Conservation (phyloP, 2,113 vertebrate species). For the Struthidea cinerea region DNA sequence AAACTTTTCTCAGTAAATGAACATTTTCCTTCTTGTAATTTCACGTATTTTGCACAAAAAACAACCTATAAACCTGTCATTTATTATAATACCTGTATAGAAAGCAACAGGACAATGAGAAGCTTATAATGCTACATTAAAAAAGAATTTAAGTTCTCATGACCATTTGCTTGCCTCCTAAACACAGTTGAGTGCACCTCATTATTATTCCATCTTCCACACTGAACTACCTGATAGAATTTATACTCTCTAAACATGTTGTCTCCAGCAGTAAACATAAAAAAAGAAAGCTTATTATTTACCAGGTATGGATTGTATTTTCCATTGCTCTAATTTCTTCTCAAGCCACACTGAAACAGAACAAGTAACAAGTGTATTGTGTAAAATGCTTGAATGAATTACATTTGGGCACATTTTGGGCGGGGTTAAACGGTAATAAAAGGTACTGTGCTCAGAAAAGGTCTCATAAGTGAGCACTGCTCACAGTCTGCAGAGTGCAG, state of each 20-base stretch:
- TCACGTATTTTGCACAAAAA: not conserved
- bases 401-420: not conserved
- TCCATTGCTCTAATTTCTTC: not conserved
- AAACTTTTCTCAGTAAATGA: not conserved
- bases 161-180: not conserved
- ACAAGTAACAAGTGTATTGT: not conserved
- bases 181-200: not conserved
- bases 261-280: not conserved
- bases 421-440: not conserved
- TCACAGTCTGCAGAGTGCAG: not conserved
- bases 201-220: not conserved
- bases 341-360: not conserved
- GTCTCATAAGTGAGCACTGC: not conserved
- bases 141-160: not conserved
- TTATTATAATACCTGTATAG: not conserved
- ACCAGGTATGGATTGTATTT: not conserved
- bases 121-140: not conserved
- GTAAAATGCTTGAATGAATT: not conserved
- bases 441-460: not conserved
- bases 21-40: not conserved
- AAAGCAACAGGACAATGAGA: not conserved
- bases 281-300: not conserved
- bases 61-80: not conserved
- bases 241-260: not conserved
- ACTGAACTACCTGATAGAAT: not conserved